phyloP scores from a whole-genome alignment of 2,113 vertebrate genomes.

The Chunga burmeisteri region DNA sequence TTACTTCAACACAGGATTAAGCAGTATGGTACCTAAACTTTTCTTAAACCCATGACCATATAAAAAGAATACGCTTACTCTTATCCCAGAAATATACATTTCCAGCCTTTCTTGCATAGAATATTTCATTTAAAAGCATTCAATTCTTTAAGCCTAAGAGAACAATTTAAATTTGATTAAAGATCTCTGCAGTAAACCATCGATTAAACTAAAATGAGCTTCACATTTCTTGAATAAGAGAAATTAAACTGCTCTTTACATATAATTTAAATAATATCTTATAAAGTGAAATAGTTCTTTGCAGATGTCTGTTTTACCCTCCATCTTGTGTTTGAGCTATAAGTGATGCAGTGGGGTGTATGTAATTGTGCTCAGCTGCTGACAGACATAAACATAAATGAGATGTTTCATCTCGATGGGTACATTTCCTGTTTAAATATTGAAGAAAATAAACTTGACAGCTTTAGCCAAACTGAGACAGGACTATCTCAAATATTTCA shows the following conservation, averaged over 20 bases:
- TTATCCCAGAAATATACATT: not conserved
- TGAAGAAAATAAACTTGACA: not conserved
- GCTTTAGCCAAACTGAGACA: not conserved
- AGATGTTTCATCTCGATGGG: not conserved
- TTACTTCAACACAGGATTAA: not conserved
- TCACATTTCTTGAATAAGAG: not conserved
- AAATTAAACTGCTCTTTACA: not conserved
- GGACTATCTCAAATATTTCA: not conserved
- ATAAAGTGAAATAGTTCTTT: not conserved
- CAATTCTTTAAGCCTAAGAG: not conserved
- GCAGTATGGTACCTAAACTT: not conserved
- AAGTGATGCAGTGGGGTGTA: not conserved
- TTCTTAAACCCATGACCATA: not conserved
- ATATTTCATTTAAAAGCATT: not conserved
- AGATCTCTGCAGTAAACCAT: not conserved
- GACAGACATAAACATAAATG: slow-evolving; percentile 11
- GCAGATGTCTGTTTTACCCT: not conserved
- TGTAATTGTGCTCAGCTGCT: not conserved
- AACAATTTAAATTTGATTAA: not conserved
- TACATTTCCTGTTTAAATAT: slow-evolving; percentile 12
- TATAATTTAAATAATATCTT: not conserved
- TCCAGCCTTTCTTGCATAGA: not conserved
- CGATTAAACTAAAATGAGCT: not conserved
- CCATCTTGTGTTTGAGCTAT: not conserved
- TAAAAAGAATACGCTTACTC: not conserved